Conservation (phyloP, 37 sponge, comb jelly and placozoan species). For the Petrosia ficiformis region DNA sequence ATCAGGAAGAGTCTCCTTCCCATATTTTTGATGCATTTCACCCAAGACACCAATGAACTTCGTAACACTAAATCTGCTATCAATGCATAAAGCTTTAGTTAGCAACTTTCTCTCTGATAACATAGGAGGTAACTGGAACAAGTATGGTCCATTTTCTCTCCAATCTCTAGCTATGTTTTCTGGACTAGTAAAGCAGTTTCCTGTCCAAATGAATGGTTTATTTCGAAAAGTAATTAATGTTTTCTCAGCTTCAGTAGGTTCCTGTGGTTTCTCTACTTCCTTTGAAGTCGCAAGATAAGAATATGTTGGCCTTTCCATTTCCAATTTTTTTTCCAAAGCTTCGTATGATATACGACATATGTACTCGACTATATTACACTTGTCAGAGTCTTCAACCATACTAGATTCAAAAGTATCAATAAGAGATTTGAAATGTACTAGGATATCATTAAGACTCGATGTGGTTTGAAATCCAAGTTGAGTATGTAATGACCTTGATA, state of each 20-base stretch:
- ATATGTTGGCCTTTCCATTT: conserved; percentile 30
- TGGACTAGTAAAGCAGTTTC: conserved; percentile 1
- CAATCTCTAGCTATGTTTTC: not conserved
- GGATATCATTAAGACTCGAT: not conserved
- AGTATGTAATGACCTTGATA: not conserved
- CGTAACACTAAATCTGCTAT: not conserved
- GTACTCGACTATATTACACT: not conserved
- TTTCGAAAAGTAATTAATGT: not conserved
- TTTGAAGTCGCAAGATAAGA: not conserved
- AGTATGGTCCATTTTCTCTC: conserved; percentile 17
- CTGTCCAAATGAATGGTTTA: conserved; percentile 5
- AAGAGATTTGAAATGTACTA: not conserved
- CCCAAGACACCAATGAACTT: not conserved
- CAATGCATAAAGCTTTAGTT: not conserved
- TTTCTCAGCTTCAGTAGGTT: not conserved
- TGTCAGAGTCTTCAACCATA: too few relatives aligned
- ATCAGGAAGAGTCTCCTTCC: not conserved
- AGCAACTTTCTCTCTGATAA: not conserved
- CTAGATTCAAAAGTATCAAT: not conserved
- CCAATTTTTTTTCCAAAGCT: not conserved
- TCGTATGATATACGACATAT: not conserved
- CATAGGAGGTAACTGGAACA: not conserved
- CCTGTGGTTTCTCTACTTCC: not conserved
- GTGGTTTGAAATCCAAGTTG: not conserved
- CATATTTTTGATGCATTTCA: not conserved